These are phyloP conservation scores for Pomphorhynchus laevis DNA, from an alignment of 1,140 invertebrate genomes.

Conservation along the genomic window DNA sequence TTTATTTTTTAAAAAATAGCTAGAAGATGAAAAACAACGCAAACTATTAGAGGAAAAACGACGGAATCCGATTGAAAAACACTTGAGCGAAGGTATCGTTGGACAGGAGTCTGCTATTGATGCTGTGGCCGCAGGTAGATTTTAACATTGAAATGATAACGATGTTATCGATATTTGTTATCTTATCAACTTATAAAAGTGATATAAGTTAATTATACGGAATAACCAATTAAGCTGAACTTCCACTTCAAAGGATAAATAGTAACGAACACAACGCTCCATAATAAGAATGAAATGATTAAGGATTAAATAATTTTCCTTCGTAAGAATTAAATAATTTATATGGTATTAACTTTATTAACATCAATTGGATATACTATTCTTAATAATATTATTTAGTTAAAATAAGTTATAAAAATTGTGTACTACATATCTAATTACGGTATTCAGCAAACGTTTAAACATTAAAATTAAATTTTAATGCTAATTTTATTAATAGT, in stretches of 20 bases:
- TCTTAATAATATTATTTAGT: no score
- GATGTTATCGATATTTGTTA: neutral
- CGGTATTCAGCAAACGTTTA: no score
- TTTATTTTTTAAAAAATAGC: constrained; percentile 9
- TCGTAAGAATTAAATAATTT: no score
- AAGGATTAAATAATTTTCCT: no score
- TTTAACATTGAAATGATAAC: constrained; percentile 11
- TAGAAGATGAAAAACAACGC: constrained; percentile 22
- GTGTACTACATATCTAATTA: no score
- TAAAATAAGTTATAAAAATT: no score
- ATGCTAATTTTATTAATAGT: constrained; percentile 23
- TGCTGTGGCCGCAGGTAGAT: constrained; percentile 39
- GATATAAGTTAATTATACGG: neutral
- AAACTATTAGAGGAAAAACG: constrained; percentile 40
- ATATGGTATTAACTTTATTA: no score
- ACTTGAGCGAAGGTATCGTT: constrained; percentile 43
- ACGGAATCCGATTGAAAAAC: constrained; percentile 47
- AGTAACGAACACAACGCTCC: neutral
- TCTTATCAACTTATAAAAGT: neutral
- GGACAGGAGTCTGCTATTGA: constrained; percentile 54
- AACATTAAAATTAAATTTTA: no score
- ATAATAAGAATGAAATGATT: no score
- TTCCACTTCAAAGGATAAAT: neutral
- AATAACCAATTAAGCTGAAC: neutral
- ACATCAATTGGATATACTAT: no score